Evolutionary conservation across 1,140 invertebrate genomes (phyloP).

Genomic region (Drosophila kurseongensis): DNA sequence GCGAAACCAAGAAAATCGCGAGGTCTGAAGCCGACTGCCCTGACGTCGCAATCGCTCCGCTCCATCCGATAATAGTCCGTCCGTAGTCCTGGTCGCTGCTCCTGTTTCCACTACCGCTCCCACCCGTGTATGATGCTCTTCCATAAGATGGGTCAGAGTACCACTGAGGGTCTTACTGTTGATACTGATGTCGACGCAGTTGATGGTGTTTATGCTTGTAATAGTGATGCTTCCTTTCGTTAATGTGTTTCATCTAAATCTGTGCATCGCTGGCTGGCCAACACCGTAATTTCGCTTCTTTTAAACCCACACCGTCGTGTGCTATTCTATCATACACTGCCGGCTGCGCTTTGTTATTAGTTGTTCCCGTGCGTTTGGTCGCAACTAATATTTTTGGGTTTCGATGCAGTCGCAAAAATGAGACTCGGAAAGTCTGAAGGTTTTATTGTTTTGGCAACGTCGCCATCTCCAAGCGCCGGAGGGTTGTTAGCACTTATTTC

Average conservation of each 20-base stretch:
- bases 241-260: conserved; percentile 62
- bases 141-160: conserved; percentile 69
- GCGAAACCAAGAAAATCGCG: conserved; percentile 72
- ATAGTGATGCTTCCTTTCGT: conserved; percentile 32
- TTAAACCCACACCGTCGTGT: conserved; percentile 21
- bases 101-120: conserved; percentile 3
- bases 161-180: conserved; percentile 60
- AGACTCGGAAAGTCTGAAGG: too few species aligned
- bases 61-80: conserved; percentile 46
- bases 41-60: conserved; percentile 62
- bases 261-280: conserved; percentile 60
- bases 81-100: conserved; percentile 4
- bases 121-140: conserved; percentile 47
- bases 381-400: too few species aligned
- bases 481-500: too few species aligned
- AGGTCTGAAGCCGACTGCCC: conserved; percentile 65
- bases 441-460: too few species aligned
- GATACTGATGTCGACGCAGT: conserved; percentile 35
- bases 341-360: too few species aligned
- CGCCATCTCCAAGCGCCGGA: too few species aligned
- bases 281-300: conserved; percentile 63
- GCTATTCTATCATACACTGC: too few species aligned
- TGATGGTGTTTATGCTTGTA: conserved; percentile 10
- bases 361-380: too few species aligned
- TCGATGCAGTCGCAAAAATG: too few species aligned